A percentile compares a stretch with the other conserved stretches of the same genome.
These are phyloP conservation scores for Taenioides sp. DNA, from an alignment of 2,797 vertebrate genomes.

Conservation along the genomic window DNA sequence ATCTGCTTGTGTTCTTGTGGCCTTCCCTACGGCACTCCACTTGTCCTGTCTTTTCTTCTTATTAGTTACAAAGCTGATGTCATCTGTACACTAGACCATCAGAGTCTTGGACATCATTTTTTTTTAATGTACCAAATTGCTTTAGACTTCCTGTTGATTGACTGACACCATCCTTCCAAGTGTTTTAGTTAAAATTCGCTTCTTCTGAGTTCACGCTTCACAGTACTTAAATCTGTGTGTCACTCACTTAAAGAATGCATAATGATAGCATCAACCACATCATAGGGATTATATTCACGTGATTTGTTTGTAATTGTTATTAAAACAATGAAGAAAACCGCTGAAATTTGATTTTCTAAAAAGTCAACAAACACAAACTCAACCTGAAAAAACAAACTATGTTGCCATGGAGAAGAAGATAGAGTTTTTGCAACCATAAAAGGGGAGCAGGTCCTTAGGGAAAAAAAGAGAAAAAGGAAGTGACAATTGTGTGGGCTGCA, in stretches of 20 bases:
- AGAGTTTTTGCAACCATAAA: slow-evolving; percentile 37
- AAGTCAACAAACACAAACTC: not conserved
- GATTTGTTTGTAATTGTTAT: no score
- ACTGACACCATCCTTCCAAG: no score
- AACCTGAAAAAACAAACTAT: slow-evolving; percentile 18
- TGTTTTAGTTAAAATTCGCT: no score
- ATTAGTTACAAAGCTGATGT: not conserved
- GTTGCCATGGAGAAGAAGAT: slow-evolving; percentile 43
- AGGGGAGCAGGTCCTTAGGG: slow-evolving; percentile 40
- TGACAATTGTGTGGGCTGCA: slow-evolving; percentile 44
- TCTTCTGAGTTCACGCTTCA: no score
- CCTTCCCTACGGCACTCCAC: not conserved
- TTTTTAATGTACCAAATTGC: not conserved
- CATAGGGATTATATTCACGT: no score
- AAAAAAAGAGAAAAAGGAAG: slow-evolving; percentile 14
- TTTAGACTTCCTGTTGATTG: not conserved
- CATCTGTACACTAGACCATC: not conserved
- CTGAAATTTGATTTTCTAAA: no score
- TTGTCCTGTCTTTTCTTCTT: not conserved
- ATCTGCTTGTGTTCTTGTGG: slow-evolving; percentile 4
- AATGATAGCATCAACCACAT: no score
- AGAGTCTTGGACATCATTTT: not conserved
- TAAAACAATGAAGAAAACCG: no score
- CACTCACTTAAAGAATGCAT: no score
- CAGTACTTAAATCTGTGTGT: no score